Base-by-base conservation (phyloP, 2,888 invertebrate genomes). In the Alsophila aescularia region DNA sequence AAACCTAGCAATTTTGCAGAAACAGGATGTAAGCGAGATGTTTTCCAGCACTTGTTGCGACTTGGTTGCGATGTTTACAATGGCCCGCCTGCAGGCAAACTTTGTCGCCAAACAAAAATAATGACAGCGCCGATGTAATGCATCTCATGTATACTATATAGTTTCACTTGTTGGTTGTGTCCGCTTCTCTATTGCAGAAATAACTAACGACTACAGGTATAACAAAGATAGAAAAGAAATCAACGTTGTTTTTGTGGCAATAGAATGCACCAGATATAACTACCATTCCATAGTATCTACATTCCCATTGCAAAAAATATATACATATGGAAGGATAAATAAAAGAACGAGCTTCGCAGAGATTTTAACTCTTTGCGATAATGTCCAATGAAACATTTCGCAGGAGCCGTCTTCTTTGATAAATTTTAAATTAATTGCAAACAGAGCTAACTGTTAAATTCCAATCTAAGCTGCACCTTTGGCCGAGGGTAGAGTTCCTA, bases 391-490 rank as follows among this genome's bases (percentile, higher is more conserved):
- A 67, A 72, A 67, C 45, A 58, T 58, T 57, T 49, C 34, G 49
- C 52, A 49, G 58, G 52, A 59, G 44, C 55, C 55, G 64, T 69
- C 58, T 66, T 58, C 58, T 63, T 58, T 57, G 60, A 70, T 61
- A 60, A 73, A 63, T 73, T 76, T 75, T 60, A 72, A 74, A 75
- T 75, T 74, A 64, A 73, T 72, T 75, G 65, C 67, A 67, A 76
- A 73, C 62, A 67, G 71, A 50, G 70, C 72, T 77, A 77, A 76
- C 73, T 68, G 79, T 75, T 83, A 79, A 84, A 83, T 82, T 83
- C 73, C 81, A 85, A 84, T 85, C 77, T 75, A 76, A 82, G 71
- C 73, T 69, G 70, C 70, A 75, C 78, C 80, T 76, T 72, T 69
- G 67, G 67, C 71, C 67, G 70, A 62, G 69, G 73, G 66, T 55